Evolutionary conservation across 2,113 vertebrate species (phyloP).

Genomic region (Crotophaga sulcirostris): DNA sequence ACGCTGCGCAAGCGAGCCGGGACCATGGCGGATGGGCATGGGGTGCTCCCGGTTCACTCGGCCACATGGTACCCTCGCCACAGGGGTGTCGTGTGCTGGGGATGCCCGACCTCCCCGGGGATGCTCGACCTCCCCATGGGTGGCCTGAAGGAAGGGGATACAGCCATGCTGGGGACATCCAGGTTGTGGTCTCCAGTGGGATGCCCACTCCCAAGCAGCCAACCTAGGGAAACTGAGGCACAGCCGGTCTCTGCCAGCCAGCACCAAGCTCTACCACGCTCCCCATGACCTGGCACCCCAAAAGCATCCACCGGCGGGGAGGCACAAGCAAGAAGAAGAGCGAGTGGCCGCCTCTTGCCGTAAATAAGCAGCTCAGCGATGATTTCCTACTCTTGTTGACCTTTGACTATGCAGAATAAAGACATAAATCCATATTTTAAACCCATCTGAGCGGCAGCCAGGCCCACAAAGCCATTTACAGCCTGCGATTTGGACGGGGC

Average conservation of each 20-base stretch:
- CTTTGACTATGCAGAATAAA: constrained; percentile 71
- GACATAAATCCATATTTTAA: constrained; percentile 71
- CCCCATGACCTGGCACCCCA: background rate
- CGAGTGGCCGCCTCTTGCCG: background rate
- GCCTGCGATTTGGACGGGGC: constrained; percentile 58
- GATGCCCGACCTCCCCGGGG: background rate
- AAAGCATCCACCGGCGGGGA: background rate
- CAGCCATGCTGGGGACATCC: fast-evolving
- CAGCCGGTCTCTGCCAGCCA: fast-evolving
- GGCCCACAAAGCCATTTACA: constrained; percentile 62
- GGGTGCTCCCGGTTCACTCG: background rate
- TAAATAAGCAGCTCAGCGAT: constrained; percentile 59
- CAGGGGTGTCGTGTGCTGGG: background rate
- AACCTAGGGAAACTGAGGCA: background rate
- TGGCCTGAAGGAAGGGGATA: fast-evolving
- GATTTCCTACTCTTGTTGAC: constrained; percentile 69
- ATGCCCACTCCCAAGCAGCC: background rate
- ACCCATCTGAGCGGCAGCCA: constrained; percentile 49
- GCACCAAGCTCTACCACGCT: fast-evolving
- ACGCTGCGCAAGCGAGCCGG: background rate
- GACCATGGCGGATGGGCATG: background rate
- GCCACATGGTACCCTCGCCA: fast-evolving
- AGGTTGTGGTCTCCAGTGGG: background rate
- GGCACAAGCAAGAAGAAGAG: background rate
- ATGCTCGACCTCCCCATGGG: fast-evolving